phyloP scores from a whole-genome alignment of 1,140 invertebrate genomes.

The Caenorhabditis tropicalis region DNA sequence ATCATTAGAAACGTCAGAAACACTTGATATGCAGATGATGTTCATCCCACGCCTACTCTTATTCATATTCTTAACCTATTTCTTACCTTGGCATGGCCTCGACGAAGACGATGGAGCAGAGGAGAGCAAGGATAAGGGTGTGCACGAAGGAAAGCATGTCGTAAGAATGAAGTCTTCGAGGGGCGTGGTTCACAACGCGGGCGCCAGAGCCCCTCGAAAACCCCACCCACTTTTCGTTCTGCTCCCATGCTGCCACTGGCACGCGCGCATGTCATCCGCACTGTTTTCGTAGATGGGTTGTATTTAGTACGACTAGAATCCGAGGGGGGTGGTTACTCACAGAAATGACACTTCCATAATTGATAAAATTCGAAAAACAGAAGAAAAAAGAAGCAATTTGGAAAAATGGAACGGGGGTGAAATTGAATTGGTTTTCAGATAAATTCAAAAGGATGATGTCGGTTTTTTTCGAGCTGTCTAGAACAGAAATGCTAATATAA shows the following conservation, averaged over 20 bases:
- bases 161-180: constrained; percentile 35
- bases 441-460: not conserved
- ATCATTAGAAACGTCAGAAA: too few relatives aligned
- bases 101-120: constrained; percentile 44
- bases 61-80: not conserved
- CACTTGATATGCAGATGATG: not conserved
- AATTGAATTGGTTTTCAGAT: not conserved
- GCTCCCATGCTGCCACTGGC: constrained; percentile 1
- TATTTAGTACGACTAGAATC: not conserved
- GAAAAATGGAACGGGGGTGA: not conserved
- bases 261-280: constrained; percentile 42
- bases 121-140: constrained; percentile 44
- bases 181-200: constrained; percentile 6
- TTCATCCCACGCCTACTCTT: not conserved
- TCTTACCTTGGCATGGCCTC: constrained; percentile 46
- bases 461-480: not conserved
- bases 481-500: not conserved
- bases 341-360: constrained; percentile 39
- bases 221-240: not conserved
- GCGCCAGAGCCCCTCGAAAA: not conserved
- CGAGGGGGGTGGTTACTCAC: not conserved
- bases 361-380: not conserved
- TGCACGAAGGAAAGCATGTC: constrained; percentile 39
- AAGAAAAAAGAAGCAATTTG: not conserved
- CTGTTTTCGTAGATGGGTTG: not conserved